Evolutionary conservation across 1,140 invertebrate species (phyloP), one percentile per base, ranked within the genome.

Genomic region (Eumaeus atala): DNA sequence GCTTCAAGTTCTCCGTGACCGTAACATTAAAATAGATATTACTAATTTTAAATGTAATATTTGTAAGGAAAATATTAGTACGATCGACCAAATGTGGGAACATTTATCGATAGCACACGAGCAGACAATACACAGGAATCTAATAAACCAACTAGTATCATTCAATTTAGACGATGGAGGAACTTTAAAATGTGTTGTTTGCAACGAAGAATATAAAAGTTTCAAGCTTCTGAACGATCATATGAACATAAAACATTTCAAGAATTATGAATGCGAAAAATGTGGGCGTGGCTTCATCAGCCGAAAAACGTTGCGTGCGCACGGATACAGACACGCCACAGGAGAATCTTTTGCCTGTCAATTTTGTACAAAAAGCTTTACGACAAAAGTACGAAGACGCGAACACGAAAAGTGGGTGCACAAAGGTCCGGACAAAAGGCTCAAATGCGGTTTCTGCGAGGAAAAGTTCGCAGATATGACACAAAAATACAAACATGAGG

Each of bases 171-270:
- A 62, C 4, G 54, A 47, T 1, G 58, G 21, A 28, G 21, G 72
- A 8, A 36, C 34, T 0, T 51, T 68, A 8, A 51, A 61, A 16
- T 76, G 73, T 48, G 54, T 48, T 2, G 34, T 63, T 0, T 77
- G 74, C 44, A 18, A 33, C 0, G 56, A 65, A 33, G 40, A 56
- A n/a, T 74, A 68, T 21, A 47, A 48, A 1, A 54, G 34, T 47
- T 72, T 76, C 50, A 72, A 68, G 53, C 9, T 60, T 1, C 52
- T 74, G 0, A 51, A 62, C n/a, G 56, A 63, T 6, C 77, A 80
- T 37, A 73, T 76, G 64, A 70, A 59, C 3, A 58, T 28, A 6
- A 28, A 28, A 28, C 21, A 28, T 6, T 28, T 28, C 6, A 28
- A 28, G 21, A 28, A 28, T 28, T 28, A 28, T 34, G 60, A 54